Evolutionary conservation across 1,140 invertebrate species (phyloP).

Genomic region (Paraescarpia echinospica): DNA sequence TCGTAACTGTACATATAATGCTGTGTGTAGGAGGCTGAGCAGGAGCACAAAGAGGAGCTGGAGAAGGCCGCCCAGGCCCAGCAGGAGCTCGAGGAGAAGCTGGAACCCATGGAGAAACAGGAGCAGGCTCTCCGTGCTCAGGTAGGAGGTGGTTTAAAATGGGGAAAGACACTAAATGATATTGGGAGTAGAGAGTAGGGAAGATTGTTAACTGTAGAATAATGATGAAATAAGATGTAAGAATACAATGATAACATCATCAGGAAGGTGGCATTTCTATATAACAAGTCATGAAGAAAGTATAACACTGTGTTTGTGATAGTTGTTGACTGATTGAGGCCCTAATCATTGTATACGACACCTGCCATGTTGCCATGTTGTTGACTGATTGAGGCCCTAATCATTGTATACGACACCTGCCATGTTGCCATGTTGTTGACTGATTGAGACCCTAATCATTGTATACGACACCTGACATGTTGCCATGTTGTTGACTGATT

Average conservation of each 20-base stretch:
- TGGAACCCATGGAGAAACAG: constrained; percentile 58
- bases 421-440: neutral
- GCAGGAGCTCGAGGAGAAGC: constrained; percentile 55
- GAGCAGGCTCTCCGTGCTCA: constrained; percentile 12
- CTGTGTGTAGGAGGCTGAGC: constrained; percentile 59
- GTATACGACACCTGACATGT: too few relatives aligned
- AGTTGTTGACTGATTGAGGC: too few relatives aligned
- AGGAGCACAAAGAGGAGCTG: constrained; percentile 59
- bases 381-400: neutral
- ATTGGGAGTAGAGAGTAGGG: too few relatives aligned
- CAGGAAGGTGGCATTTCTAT: too few relatives aligned
- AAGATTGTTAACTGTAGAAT: too few relatives aligned
- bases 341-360: too few relatives aligned
- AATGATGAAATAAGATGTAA: too few relatives aligned
- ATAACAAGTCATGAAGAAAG: too few relatives aligned
- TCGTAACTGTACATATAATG: constrained; percentile 9
- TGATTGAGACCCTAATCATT: constrained; percentile 23
- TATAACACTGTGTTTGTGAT: too few relatives aligned
- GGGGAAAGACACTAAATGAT: neutral
- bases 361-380: too few relatives aligned
- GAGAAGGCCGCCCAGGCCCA: constrained; percentile 60
- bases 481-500: too few relatives aligned
- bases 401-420: neutral
- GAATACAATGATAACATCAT: too few relatives aligned
- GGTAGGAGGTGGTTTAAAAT: neutral